A percentile compares a stretch with the other conserved stretches of the same genome.
Evolutionary conservation across 2,797 vertebrate species (phyloP).

Genomic region (Sparus aurata): DNA sequence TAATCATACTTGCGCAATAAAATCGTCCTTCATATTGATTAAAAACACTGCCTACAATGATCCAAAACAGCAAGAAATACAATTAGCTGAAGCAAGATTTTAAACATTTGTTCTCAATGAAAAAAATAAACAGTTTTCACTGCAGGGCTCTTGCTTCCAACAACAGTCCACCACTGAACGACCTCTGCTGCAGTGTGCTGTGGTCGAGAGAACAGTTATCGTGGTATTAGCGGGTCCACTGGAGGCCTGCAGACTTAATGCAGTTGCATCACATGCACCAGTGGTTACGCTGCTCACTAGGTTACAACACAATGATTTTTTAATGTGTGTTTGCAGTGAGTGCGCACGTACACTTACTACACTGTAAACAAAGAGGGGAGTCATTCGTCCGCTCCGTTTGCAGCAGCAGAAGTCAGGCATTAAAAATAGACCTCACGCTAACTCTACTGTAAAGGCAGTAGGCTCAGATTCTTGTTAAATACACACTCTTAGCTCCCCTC

Average conservation of each 20-base stretch:
- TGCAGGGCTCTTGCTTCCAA: no score
- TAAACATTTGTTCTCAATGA: no score
- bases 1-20: no score
- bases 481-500: conserved; percentile 58
- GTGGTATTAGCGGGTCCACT: background rate
- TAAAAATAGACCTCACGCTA: conserved; percentile 49
- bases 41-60: no score
- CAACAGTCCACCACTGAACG: no score
- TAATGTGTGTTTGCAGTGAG: conserved; percentile 38
- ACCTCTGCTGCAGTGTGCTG: conserved; percentile 12
- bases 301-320: conserved; percentile 40
- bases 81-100: no score
- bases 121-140: no score
- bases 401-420: conserved; percentile 51
- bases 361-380: conserved; percentile 27
- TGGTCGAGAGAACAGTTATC: background rate
- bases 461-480: conserved; percentile 66
- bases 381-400: conserved; percentile 51
- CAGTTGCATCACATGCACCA: conserved; percentile 49
- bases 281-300: conserved; percentile 25
- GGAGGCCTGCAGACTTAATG: conserved; percentile 43
- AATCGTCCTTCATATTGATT: no score
- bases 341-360: conserved; percentile 27
- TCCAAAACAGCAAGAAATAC: no score
- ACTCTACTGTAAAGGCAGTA: conserved; percentile 49